Base-by-base conservation (phyloP, 2,113 vertebrate species). In the Paratilapia polleni region DNA sequence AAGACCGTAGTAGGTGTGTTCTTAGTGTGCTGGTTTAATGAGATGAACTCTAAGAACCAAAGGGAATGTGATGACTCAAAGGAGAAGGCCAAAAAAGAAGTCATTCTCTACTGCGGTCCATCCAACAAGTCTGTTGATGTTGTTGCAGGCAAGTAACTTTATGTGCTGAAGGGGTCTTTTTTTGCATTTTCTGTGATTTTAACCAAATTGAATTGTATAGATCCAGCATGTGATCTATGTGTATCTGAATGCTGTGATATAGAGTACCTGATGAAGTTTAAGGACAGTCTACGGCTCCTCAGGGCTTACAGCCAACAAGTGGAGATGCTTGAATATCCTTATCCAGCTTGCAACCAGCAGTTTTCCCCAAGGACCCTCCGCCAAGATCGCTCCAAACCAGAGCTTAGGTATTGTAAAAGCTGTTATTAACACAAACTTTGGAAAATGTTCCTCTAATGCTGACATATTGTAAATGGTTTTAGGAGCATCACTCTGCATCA, bases 71-170 rank as follows among this genome's bases (percentile, higher is more conserved):
- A 31, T 7, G 83, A 88, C 28, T 43, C 24, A 17, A 28, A 86
- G 3, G 82, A 94, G 85, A n/a, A n/a, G n/a, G n/a, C n/a, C n/a
- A n/a, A n/a, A n/a, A 93, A 85, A n/a, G 91, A 88, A 81, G 94
- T 94, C 4, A 95, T 98, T 93, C 89, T 99, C 63, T 98, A 98
- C 92, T 99, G 97, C 0, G 97, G 98, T n/a, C 97, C 98, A 0
- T 99, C 98, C 70, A 97, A 98, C 95, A 98, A 99, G 91, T 98
- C 97, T 9, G 98, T 99, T 47, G 97, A 99, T 19, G 97, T 98
- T 28, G 95, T 98, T 84, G 97, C 97, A 88, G 97, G 98, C 95
- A 94, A 82, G 91, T 91, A 31, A 1, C 4, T 77, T 22, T 52
- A 1, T 38, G 24, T 79, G 14, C 7, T 41, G 3, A 68, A n/a